A percentile compares a stretch with the other conserved stretches of the same genome.
Evolutionary conservation across 2,888 invertebrate species (phyloP).

Genomic region (Lordiphosa fenestrarum): DNA sequence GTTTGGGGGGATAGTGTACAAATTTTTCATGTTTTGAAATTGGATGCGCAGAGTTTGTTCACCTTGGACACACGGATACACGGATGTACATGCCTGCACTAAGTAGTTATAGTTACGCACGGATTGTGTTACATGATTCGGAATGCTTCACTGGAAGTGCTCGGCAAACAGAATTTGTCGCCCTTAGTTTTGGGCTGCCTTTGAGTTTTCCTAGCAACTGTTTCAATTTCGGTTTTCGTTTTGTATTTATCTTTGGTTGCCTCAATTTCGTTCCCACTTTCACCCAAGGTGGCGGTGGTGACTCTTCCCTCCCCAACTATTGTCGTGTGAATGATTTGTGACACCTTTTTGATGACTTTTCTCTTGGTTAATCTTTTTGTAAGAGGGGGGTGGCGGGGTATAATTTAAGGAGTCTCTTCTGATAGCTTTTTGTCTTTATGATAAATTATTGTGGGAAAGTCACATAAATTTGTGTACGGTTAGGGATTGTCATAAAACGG

Average conservation of each 20-base stretch:
- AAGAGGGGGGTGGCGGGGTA: constrained; percentile 15
- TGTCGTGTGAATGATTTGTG: constrained; percentile 70
- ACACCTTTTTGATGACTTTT: constrained; percentile 62
- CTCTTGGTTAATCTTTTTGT: constrained; percentile 23
- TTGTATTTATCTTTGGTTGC: constrained; percentile 59
- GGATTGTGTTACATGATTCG: constrained; percentile 65
- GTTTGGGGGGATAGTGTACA: constrained; percentile 37
- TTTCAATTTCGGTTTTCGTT: constrained; percentile 51
- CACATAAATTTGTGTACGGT: constrained; percentile 20
- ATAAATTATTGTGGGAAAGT: constrained; percentile 66
- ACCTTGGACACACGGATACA: constrained; percentile 39
- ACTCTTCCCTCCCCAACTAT: too few relatives aligned
- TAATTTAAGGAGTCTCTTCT: constrained; percentile 21
- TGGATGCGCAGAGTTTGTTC: constrained; percentile 65
- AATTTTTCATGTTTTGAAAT: constrained; percentile 68
- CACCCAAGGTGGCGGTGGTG: constrained; percentile 11
- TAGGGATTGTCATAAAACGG: not conserved
- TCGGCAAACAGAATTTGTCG: constrained; percentile 12
- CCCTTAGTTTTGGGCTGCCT: constrained; percentile 20
- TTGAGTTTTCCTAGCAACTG: constrained; percentile 72
- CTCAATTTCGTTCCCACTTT: constrained; percentile 65
- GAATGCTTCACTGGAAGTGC: constrained; percentile 41
- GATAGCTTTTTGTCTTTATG: constrained; percentile 25
- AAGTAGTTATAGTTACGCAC: constrained; percentile 69
- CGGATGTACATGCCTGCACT: constrained; percentile 39